Evolutionary conservation across 1,140 invertebrate species (phyloP).

Genomic region (Drosophila carrolli): DNA sequence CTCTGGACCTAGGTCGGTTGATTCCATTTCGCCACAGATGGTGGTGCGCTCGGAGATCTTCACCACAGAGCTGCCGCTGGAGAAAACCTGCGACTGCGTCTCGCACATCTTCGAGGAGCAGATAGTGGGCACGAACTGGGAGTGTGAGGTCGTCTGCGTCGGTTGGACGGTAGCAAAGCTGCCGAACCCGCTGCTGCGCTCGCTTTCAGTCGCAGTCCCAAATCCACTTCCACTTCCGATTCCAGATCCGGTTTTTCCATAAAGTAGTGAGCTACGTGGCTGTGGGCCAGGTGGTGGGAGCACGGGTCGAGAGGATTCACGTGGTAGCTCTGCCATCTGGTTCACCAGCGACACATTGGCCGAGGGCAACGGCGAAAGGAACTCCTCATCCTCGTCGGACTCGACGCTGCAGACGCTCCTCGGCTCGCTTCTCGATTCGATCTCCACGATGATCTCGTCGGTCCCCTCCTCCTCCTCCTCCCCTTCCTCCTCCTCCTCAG

Average conservation of each 20-base stretch:
- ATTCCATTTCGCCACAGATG: conserved; percentile 56
- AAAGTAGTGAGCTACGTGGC: conserved; percentile 47
- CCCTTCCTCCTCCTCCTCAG: background rate
- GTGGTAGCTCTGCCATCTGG: background rate
- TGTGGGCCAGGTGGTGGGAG: conserved; percentile 57
- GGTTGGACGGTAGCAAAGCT: conserved; percentile 47
- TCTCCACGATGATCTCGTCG: conserved; percentile 65
- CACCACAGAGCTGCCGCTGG: background rate
- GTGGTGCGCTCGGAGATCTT: conserved; percentile 74
- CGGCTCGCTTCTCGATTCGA: conserved; percentile 23
- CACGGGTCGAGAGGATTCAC: background rate
- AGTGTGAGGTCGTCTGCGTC: conserved; percentile 26
- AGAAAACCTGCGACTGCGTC: conserved; percentile 11
- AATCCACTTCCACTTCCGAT: background rate
- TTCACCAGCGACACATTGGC: conserved; percentile 19
- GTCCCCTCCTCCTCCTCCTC: conserved; percentile 44
- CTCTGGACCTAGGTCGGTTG: conserved; percentile 23
- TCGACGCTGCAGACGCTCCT: conserved; percentile 3
- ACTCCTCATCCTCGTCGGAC: conserved; percentile 36
- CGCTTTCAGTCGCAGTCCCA: background rate
- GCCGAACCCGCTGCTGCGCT: conserved; percentile 64
- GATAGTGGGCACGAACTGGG: conserved; percentile 60
- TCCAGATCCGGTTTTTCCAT: background rate
- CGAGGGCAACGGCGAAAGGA: conserved; percentile 42
- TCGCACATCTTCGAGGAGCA: conserved; percentile 75